These are phyloP conservation scores for Poeciliopsis occidentalis DNA, from an alignment of 2,113 vertebrate genomes.

Conservation along the genomic window DNA sequence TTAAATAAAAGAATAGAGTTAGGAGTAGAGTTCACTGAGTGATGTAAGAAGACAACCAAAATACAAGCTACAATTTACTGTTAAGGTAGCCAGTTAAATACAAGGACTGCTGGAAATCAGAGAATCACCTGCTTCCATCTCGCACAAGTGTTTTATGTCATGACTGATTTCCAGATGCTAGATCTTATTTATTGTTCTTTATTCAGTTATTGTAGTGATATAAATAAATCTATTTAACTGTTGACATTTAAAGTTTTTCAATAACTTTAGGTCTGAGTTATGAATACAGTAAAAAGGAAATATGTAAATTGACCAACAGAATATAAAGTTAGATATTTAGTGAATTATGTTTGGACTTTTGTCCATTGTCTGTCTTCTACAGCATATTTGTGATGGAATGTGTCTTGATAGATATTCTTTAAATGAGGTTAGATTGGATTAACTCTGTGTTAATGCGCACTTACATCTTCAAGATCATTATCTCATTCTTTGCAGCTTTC, in stretches of 20 bases:
- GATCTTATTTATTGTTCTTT: background rate
- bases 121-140: constrained; percentile 1
- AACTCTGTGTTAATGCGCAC: constrained; percentile 53
- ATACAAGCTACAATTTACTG: background rate
- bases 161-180: background rate
- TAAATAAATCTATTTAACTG: background rate
- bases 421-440: background rate
- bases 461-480: constrained; percentile 98
- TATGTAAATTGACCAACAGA: too few species aligned
- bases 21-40: background rate
- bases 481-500: constrained; percentile 98
- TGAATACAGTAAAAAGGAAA: too few species aligned
- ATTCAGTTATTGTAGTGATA: background rate
- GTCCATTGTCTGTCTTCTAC: background rate
- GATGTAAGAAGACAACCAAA: background rate
- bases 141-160: background rate
- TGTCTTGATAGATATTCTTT: constrained; percentile 3
- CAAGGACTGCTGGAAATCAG: background rate
- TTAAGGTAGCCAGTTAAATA: background rate
- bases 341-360: background rate
- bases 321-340: too few species aligned
- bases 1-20: constrained; percentile 18
- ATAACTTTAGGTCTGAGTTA: too few species aligned
- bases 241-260: too few species aligned
- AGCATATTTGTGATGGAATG: background rate